These are phyloP conservation scores for Homarus americanus DNA, from an alignment of 1,140 invertebrate species.

Conservation along the genomic window DNA sequence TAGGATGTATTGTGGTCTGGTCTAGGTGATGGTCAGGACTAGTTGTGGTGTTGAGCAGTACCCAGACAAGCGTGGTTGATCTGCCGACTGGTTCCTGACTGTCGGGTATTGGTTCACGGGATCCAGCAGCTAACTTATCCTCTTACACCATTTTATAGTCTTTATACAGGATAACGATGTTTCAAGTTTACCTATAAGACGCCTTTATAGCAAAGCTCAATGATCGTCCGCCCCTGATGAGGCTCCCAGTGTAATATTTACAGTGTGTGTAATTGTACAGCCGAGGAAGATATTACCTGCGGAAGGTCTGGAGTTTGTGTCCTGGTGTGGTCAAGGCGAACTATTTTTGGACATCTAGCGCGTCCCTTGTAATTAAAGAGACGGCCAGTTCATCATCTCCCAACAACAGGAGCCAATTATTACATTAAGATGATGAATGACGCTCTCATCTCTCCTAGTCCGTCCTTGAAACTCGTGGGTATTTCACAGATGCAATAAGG, in stretches of 20 bases:
- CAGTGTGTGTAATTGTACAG: not conserved
- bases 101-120: too few relatives aligned
- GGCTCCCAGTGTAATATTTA: not conserved
- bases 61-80: too few relatives aligned
- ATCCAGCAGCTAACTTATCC: too few relatives aligned
- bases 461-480: not conserved
- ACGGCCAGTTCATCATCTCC: not conserved
- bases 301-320: too few relatives aligned
- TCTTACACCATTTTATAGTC: not conserved
- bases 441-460: not conserved
- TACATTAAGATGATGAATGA: slow-evolving; percentile 44
- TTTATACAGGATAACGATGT: not conserved
- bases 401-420: slow-evolving; percentile 28
- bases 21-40: too few relatives aligned
- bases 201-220: not conserved
- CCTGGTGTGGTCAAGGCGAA: slow-evolving; percentile 15
- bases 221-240: not conserved
- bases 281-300: not conserved
- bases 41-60: too few relatives aligned
- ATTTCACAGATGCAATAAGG: not conserved
- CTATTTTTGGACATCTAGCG: slow-evolving; percentile 14
- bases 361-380: slow-evolving; percentile 35
- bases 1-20: too few relatives aligned
- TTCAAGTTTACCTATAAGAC: slow-evolving; percentile 9
- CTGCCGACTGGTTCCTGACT: too few relatives aligned